These are phyloP conservation scores for Chelonus formosanus DNA, from an alignment of 2,888 invertebrate genomes.

Conservation along the genomic window DNA sequence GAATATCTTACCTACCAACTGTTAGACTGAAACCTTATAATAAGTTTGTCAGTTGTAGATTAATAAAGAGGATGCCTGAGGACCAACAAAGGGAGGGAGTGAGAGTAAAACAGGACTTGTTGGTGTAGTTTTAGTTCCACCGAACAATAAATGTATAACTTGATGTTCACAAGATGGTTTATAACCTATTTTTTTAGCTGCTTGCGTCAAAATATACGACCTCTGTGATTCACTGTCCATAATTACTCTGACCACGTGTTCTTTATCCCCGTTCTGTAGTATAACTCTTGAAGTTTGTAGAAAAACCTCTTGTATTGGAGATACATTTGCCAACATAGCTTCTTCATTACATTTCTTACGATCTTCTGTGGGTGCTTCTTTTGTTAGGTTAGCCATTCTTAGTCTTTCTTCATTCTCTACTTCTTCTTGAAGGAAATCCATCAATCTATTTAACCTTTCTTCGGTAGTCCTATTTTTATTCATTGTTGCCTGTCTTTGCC, in stretches of 20 bases:
- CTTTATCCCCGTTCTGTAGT: conserved; percentile 30
- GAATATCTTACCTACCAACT: background rate
- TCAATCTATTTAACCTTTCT: conserved; percentile 16
- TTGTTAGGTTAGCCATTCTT: conserved; percentile 11
- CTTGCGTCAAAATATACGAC: conserved; percentile 41
- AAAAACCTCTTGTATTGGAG: conserved; percentile 38
- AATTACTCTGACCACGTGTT: conserved; percentile 39
- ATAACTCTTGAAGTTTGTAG: conserved; percentile 44
- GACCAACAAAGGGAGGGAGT: too few species aligned
- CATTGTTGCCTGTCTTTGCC: conserved; percentile 35
- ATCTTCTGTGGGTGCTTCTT: background rate
- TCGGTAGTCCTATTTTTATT: too few species aligned
- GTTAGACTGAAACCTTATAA: too few species aligned
- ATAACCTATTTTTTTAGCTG: conserved; percentile 41
- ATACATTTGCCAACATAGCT: too few species aligned
- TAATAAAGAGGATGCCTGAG: too few species aligned
- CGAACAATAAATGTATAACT: conserved; percentile 43
- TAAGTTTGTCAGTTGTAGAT: too few species aligned
- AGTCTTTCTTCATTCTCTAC: conserved; percentile 24
- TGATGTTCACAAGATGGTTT: conserved; percentile 30
- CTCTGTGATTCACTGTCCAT: conserved; percentile 46
- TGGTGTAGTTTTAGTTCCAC: conserved; percentile 35
- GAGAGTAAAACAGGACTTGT: too few species aligned
- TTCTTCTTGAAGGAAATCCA: conserved; percentile 34
- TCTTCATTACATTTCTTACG: background rate